Conservation (phyloP, 2,113 vertebrate species). For the Butorides virescens region DNA sequence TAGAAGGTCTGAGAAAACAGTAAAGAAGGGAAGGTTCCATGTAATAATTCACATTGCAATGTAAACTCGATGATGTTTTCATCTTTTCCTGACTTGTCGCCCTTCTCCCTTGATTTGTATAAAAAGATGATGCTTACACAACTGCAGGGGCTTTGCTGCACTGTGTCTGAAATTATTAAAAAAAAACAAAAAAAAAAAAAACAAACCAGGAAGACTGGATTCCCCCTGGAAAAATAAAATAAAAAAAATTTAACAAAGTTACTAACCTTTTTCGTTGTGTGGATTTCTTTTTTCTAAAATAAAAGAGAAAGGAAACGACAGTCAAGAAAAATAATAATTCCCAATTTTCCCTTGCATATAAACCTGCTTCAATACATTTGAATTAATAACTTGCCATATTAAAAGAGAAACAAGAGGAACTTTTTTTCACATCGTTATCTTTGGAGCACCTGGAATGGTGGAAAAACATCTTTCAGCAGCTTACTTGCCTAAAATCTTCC, state of each 20-base stretch:
- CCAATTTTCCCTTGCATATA: neutral
- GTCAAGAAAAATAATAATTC: slow-evolving; percentile 23
- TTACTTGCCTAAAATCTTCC: neutral
- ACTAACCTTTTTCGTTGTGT: slow-evolving; percentile 74
- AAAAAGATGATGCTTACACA: neutral
- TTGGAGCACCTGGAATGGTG: neutral
- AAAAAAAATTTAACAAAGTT: neutral
- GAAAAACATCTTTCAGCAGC: neutral
- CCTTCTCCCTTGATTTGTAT: neutral
- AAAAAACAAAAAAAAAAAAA: no score
- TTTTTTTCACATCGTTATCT: neutral
- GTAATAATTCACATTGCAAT: neutral
- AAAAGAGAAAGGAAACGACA: slow-evolving; percentile 46
- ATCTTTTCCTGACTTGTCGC: neutral
- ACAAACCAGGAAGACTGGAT: neutral
- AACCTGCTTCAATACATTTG: neutral
- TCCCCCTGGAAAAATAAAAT: neutral
- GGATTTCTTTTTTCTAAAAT: slow-evolving; percentile 74
- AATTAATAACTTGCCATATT: neutral
- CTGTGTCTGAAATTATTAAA: neutral
- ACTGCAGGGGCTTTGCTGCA: neutral
- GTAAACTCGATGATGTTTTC: neutral
- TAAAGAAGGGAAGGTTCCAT: neutral
- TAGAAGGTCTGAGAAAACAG: neutral
- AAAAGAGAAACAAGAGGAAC: neutral